A percentile compares a stretch with the other conserved stretches of the same genome.
Conservation (phyloP, 2,113 vertebrate species). For the Halichoeres trimaculatus region DNA sequence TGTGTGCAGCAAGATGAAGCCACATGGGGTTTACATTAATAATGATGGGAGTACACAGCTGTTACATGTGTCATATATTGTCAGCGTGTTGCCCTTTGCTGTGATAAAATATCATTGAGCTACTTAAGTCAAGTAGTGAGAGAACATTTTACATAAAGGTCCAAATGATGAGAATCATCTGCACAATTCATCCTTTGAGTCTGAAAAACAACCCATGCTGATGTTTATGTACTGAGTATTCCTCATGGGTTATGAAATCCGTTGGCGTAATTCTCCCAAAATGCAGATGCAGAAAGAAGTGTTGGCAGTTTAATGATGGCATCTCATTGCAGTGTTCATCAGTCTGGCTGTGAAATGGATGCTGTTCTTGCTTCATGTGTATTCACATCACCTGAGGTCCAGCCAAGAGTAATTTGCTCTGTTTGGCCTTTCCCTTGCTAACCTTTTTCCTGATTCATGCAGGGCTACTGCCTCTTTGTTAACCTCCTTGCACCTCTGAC, state of each 20-base stretch:
- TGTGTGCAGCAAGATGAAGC: not conserved
- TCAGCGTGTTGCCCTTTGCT: not conserved
- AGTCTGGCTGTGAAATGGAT: constrained; percentile 11
- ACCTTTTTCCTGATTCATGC: constrained; percentile 67
- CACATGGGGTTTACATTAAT: not conserved
- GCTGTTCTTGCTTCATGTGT: constrained; percentile 23
- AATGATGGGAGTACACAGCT: not conserved
- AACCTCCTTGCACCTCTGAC: constrained; percentile 54
- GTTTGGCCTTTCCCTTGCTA: constrained; percentile 52
- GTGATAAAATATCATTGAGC: not conserved
- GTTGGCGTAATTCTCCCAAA: not conserved
- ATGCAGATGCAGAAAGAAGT: not conserved
- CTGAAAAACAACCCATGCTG: no score
- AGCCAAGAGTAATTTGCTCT: constrained; percentile 43
- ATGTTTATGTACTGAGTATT: no score
- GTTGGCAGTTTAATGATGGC: constrained; percentile 16
- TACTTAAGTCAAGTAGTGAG: no score
- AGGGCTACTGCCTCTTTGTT: constrained; percentile 45
- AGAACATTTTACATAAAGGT: no score
- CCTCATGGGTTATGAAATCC: not conserved
- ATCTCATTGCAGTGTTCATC: not conserved
- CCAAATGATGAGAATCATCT: no score
- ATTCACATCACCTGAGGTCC: constrained; percentile 53
- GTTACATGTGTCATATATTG: not conserved
- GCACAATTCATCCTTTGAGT: no score